Conservation (phyloP, 2,797 vertebrate species). For the Rallus crepitans region DNA sequence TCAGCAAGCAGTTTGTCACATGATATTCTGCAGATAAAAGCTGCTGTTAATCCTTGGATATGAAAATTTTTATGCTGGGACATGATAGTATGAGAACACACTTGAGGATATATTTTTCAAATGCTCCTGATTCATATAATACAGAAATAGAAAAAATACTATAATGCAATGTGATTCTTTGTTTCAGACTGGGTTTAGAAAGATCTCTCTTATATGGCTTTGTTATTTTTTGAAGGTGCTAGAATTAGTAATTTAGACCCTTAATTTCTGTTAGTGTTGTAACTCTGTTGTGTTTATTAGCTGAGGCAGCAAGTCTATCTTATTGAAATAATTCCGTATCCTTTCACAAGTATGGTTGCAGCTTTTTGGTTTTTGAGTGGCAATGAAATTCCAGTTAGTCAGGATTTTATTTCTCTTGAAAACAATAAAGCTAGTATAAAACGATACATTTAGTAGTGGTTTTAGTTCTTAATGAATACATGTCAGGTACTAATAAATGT, state of each 20-base stretch:
- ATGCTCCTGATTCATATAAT: neutral
- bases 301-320: neutral
- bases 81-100: neutral
- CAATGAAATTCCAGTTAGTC: neutral
- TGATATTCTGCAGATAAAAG: neutral
- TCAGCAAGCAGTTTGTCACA: neutral
- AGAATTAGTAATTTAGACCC: neutral
- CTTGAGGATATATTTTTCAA: accelerated
- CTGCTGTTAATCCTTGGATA: neutral
- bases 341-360: neutral
- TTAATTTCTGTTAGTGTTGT: neutral
- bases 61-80: neutral
- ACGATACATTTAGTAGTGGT: neutral
- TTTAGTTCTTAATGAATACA: neutral
- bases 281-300: neutral
- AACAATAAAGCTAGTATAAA: neutral
- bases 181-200: neutral
- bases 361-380: neutral
- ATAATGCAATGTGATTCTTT: accelerated
- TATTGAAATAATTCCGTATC: neutral
- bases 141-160: neutral
- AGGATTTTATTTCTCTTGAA: neutral
- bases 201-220: neutral
- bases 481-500: neutral
- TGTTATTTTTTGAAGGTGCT: neutral